A percentile compares a stretch with the other conserved stretches of the same genome.
These are phyloP conservation scores for Platysteira castanea DNA, from an alignment of 2,113 vertebrate species.

Conservation along the genomic window DNA sequence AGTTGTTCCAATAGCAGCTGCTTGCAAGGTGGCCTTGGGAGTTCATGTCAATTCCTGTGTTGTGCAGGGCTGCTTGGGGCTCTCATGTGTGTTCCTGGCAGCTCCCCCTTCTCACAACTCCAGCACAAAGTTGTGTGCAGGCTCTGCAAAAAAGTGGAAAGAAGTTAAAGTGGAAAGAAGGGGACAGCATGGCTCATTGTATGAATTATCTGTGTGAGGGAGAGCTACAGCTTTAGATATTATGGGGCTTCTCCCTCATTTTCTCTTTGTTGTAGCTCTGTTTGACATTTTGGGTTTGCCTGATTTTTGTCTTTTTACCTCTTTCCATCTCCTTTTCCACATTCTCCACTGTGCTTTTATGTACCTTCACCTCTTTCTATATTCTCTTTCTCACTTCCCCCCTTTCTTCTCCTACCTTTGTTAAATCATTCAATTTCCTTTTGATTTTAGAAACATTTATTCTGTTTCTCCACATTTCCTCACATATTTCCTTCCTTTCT, in stretches of 20 bases:
- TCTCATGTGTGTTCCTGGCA: neutral
- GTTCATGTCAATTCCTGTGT: slow-evolving; percentile 8
- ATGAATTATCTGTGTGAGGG: neutral
- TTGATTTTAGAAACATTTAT: neutral
- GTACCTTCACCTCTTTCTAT: neutral
- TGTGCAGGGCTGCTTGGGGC: neutral
- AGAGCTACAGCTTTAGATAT: neutral
- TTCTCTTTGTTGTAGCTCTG: neutral
- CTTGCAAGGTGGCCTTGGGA: neutral
- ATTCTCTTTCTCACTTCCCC: neutral
- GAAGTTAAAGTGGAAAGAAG: neutral
- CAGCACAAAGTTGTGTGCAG: neutral
- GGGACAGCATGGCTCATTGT: neutral
- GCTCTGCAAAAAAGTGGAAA: neutral
- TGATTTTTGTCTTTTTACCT: neutral
- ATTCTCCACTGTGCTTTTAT: neutral
- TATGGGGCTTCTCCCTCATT: neutral
- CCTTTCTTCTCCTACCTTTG: neutral
- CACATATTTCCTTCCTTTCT: neutral
- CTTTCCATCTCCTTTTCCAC: neutral
- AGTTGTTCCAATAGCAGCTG: slow-evolving; percentile 58
- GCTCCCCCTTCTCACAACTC: neutral
- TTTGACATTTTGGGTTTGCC: neutral
- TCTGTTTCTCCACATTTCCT: neutral
- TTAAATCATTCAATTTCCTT: neutral